Base-by-base conservation (phyloP, 2,888 invertebrate species). In the Drosophila colorata region DNA sequence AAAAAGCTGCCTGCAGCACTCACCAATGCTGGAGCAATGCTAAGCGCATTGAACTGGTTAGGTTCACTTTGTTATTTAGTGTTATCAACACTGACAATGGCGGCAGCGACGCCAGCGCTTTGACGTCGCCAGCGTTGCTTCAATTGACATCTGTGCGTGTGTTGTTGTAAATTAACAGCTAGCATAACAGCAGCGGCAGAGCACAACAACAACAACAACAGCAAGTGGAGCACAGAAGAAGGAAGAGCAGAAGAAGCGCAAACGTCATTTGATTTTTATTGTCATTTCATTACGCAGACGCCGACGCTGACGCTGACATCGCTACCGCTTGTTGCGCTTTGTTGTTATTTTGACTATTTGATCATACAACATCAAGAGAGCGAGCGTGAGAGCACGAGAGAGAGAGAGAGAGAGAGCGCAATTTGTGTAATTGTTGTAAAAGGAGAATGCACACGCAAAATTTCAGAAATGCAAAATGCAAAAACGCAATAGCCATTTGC, bases 1-100 rank as follows among this genome's bases (percentile, higher is more conserved):
- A 43, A 46, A 56, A 51, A 69, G 56, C 61, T 48, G 9, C 35
- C 31, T 33, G 25, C 37, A 58, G 53, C 72, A 72, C 65, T 53
- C 23, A 16, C 61, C 14, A 31, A n/a, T 25, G 49, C 56, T 69
- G 74, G 70, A 83, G 71, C 63, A 78, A 78, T 51, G 64, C 53
- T 72, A 87, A 78, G 85, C 87, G 76, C 82, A 85, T 82, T 81
- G 78, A 82, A 87, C 87, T 87, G 87, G 85, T 82, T 86, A 67
- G 48, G 67, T 69, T 69, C 58, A 58, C 66, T 84, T 78, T 66
- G 55, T 53, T 70, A 68, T 64, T 77, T 68, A 70, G 77, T 28
- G 74, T 77, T 87, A 86, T 81, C 87, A 81, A 74, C 77, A 79
- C 72, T 71, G 76, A 60, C 58, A 64, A 63, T 67, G 61, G 65